These are phyloP conservation scores for Aldabrachelys gigantea DNA, from an alignment of 2,113 vertebrate genomes.

Conservation along the genomic window DNA sequence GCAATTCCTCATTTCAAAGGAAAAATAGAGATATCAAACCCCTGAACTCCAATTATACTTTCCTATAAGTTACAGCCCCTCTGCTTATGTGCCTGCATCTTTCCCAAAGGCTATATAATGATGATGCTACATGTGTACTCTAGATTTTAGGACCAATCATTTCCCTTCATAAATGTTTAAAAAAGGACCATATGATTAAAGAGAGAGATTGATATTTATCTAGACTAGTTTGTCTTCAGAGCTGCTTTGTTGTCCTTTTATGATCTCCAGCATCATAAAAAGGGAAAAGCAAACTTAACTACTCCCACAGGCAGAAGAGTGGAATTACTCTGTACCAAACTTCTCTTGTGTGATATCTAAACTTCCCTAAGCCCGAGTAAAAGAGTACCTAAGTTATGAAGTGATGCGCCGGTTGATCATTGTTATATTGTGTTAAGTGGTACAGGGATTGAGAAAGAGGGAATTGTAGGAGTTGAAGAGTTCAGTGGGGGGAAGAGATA, in stretches of 20 bases:
- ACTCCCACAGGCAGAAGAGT: background rate
- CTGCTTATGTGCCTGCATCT: background rate
- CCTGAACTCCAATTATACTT: background rate
- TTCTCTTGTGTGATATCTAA: background rate
- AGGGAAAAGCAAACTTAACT: background rate
- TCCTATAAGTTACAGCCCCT: background rate
- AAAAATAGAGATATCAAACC: background rate
- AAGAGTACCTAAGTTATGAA: background rate
- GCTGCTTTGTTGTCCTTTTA: background rate
- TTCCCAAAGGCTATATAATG: background rate
- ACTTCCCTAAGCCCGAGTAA: background rate
- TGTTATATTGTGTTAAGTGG: background rate
- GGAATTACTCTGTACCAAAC: background rate
- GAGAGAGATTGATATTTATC: background rate
- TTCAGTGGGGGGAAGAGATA: background rate
- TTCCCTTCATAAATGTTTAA: background rate
- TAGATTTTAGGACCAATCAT: background rate
- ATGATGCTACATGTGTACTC: background rate
- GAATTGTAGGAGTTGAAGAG: background rate
- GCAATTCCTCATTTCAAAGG: background rate
- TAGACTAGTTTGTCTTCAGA: background rate
- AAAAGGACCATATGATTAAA: background rate
- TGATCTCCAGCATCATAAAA: background rate
- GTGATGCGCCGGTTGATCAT: rapidly evolving
- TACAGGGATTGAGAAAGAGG: background rate